Evolutionary conservation across 2,888 invertebrate species (phyloP), one percentile per base, ranked within the genome.

Genomic region (Pycnomerus fuliginosus): DNA sequence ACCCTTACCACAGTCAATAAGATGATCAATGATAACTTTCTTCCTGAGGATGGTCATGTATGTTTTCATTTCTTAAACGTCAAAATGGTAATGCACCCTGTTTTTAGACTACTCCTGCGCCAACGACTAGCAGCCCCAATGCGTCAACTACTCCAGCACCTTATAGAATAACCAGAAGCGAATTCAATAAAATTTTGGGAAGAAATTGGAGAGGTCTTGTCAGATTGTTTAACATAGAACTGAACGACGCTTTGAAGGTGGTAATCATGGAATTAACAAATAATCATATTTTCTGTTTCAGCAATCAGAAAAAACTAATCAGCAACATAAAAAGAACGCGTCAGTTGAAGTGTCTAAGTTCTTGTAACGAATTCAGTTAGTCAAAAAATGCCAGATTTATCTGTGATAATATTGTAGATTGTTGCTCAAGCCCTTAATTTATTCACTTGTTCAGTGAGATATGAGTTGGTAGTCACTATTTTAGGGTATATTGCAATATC

Each of bases 171-270:
- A 73, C 73, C 0, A 65, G 74, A 52, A 64, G 55, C 1, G 66
- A 69, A 42, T 58, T 77, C 1, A 67, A 70, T 29, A 67, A 61
- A 36, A 65, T 78, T 17, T 50, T 78, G 2, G 64, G 69, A 15
- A 65, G 78, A 53, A 79, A 79, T 55, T 49, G 77, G 4, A 67
- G 68, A 46, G 78, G 78, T 3, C 58, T 79, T 8, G 64, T 71
- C 1, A 61, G 75, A 42, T 56, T 78, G 2, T 77, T 74, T 49
- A 75, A 76, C 50, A 65, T 78, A 33, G 78, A 78, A 56, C 68
- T 77, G 62, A 58, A 63, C 12, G 76, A 77, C 45, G 77, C 78
- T 1, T 44, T 75, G 10, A 71, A 73, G 60, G 78, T 78, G 60
- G 11, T 7, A 8, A 25, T 7, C 8, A 25, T 8, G 8, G 25